Percentiles rank a stretch among this genome's conserved stretches.
Conservation (phyloP, 30 jellyfish, hydroid and myxozoan species). For the Mastigias papua region DNA sequence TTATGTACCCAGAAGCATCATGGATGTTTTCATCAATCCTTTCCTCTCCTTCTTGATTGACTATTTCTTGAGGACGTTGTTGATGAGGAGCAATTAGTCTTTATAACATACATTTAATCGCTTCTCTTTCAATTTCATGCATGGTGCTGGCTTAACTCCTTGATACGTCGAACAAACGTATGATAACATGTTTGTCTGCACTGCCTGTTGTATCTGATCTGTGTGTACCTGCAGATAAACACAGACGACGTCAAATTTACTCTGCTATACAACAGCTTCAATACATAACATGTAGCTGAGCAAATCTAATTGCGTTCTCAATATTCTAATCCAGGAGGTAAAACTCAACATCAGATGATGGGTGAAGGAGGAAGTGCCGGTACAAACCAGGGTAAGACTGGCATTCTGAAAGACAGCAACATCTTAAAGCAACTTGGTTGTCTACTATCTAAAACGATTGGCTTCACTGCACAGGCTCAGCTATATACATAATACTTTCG, state of each 20-base stretch:
- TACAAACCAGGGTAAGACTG: no score
- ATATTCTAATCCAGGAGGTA: neutral
- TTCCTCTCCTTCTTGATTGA: no score
- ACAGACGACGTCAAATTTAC: neutral
- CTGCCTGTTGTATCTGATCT: slow-evolving; percentile 60
- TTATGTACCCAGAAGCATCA: no score
- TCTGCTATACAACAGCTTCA: neutral
- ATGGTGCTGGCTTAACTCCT: slow-evolving; percentile 89
- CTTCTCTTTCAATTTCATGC: slow-evolving; percentile 15
- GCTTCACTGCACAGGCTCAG: no score
- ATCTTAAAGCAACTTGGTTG: no score
- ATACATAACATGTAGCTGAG: neutral
- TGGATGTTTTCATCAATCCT: no score
- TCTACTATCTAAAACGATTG: no score
- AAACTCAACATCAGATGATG: neutral
- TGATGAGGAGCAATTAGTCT: no score
- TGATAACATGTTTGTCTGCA: slow-evolving; percentile 78
- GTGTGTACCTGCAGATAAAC: slow-evolving; percentile 73
- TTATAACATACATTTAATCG: slow-evolving; percentile 52
- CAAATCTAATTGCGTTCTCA: neutral
- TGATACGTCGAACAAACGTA: slow-evolving; percentile 79
- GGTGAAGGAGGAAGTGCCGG: no score
- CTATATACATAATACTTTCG: no score
- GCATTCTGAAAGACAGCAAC: no score
- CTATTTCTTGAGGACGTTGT: no score